Evolutionary conservation across 1,140 invertebrate genomes (phyloP), one percentile per base, ranked within the genome.

Genomic region (Cyclina sinensis): DNA sequence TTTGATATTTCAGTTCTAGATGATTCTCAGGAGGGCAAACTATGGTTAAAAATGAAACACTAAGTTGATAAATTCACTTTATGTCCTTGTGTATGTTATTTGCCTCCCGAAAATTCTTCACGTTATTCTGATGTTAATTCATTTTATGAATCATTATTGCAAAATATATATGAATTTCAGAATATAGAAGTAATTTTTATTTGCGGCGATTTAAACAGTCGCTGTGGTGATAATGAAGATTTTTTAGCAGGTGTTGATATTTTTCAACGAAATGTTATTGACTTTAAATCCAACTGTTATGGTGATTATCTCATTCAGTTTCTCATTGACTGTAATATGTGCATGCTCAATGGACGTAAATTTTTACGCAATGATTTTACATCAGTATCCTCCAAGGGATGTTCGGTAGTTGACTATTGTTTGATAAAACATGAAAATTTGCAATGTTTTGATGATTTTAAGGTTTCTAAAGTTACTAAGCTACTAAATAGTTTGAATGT

Each of bases 191-290:
- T 48, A 43, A 35, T 82, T 12, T 82, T 37, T 48, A 43, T 82
- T 24, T 65, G n/a, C n/a, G n/a, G n/a, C n/a, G n/a, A n/a, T n/a
- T n/a, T n/a, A n/a, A n/a, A n/a, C n/a, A n/a, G n/a, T 35, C 32
- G 82, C 21, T 48, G 37, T 74, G 68, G 82, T 27, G n/a, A 51
- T 35, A 32, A 54, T 48, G 37, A n/a, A 48, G 82, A 85, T 57
- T 73, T 85, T 32, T 73, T 85, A 46, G 46, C 30, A 18, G 82
- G 68, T 70, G 82, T 85, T 73, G 82, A 85, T 51, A 51, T 85
- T 46, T 7, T 35, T 14, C 16, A 85, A 0, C 37, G 82, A 24
- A 30, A 85, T 46, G 68, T 85, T 51, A 9, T 85, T 21, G 82
- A 85, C 32, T 85, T 51, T 46, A 51, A 30, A n/a, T 18, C 21